phyloP scores from a whole-genome alignment of 1,140 invertebrate species.

The Drosophila virilis region DNA sequence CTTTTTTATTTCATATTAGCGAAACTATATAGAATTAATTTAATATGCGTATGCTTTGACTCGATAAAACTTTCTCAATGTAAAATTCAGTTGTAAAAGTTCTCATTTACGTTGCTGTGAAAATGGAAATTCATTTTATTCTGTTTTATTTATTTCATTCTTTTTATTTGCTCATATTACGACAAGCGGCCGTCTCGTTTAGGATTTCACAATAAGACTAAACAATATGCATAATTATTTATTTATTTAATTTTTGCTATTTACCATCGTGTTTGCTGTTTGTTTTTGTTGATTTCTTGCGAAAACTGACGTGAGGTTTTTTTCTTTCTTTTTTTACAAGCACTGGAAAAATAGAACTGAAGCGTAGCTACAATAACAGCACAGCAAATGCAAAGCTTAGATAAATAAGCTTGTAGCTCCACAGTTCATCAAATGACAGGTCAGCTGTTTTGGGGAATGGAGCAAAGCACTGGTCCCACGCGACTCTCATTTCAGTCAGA shows the following conservation, averaged over 20 bases:
- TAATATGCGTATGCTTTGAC: neutral
- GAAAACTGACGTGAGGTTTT: constrained; percentile 51
- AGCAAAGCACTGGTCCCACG: constrained; percentile 51
- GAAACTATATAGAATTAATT: no score
- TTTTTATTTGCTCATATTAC: constrained; percentile 29
- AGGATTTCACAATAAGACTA: constrained; percentile 45
- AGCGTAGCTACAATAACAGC: constrained; percentile 27
- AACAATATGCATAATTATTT: constrained; percentile 37
- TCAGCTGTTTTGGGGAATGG: constrained; percentile 46
- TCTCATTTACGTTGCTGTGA: constrained; percentile 10
- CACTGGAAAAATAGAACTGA: constrained; percentile 37
- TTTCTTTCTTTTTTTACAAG: constrained; percentile 3
- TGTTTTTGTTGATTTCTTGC: constrained; percentile 49
- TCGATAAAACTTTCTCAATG: neutral
- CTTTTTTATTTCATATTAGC: no score
- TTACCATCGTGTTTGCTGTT: constrained; percentile 1
- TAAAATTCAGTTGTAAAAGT: constrained; percentile 5
- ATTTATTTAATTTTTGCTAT: constrained; percentile 45
- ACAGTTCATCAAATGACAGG: constrained; percentile 52
- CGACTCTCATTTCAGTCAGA: constrained; percentile 56
- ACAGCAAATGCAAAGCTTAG: constrained; percentile 47
- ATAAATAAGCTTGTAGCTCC: constrained; percentile 43
- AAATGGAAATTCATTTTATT: neutral
- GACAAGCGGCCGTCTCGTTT: constrained; percentile 33
- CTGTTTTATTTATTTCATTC: constrained; percentile 26